These are phyloP conservation scores for Argyrosomus japonicus DNA, from an alignment of 2,113 vertebrate genomes.

Conservation along the genomic window DNA sequence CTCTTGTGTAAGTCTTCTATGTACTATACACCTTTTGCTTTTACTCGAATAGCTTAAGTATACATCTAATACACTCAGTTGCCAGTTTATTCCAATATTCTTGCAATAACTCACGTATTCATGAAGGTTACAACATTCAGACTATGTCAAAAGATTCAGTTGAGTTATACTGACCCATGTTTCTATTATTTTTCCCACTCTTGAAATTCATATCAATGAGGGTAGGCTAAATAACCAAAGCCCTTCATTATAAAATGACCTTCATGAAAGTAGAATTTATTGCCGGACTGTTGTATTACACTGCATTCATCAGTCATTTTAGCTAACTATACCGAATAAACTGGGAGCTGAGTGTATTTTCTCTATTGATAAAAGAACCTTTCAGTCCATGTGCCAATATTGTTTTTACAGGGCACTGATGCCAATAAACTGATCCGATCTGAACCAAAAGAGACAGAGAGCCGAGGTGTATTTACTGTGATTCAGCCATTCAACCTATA, in stretches of 20 bases:
- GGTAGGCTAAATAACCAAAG: background rate
- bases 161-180: background rate
- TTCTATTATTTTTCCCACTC: background rate
- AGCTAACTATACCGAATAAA: too few relatives aligned
- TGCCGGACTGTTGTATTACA: background rate
- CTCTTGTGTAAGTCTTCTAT: background rate
- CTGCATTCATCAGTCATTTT: background rate
- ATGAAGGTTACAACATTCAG: background rate
- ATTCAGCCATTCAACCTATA: slow-evolving; percentile 19
- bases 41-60: background rate
- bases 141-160: background rate
- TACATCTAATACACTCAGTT: background rate
- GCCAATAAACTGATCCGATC: background rate
- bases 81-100: background rate
- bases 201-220: background rate
- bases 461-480: slow-evolving; percentile 6
- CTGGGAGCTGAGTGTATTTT: background rate
- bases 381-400: background rate
- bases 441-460: background rate
- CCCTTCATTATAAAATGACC: background rate
- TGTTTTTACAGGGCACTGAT: background rate
- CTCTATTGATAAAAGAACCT: background rate
- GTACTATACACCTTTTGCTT: background rate
- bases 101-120: background rate
- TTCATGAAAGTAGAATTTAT: background rate